Evolutionary conservation across 2,888 invertebrate species (phyloP).

Genomic region (Myopa testacea): DNA sequence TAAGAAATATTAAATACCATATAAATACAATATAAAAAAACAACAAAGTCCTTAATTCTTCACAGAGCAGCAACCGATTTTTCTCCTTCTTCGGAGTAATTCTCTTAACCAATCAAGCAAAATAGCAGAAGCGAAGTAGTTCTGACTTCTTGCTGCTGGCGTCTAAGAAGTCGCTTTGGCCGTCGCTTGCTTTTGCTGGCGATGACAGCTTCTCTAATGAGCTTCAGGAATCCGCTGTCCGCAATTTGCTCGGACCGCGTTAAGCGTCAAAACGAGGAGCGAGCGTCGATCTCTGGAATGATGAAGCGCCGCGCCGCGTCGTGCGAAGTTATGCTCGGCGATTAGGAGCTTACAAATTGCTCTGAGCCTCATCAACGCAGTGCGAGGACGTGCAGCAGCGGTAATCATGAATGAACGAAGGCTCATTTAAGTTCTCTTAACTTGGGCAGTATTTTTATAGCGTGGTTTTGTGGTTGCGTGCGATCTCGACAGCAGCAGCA

Average conservation of each 20-base stretch:
- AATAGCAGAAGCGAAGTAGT: neutral
- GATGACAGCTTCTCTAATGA: constrained; percentile 5
- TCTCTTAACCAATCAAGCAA: neutral
- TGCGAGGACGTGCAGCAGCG: constrained; percentile 49
- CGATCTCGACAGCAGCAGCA: too few species aligned
- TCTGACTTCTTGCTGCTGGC: too few species aligned
- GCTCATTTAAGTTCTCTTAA: too few species aligned
- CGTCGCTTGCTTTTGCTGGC: neutral
- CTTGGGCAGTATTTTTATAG: too few species aligned
- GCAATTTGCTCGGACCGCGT: constrained; percentile 13
- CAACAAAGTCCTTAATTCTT: too few species aligned
- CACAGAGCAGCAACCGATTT: too few species aligned
- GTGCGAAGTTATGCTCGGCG: neutral
- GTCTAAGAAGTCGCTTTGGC: too few species aligned
- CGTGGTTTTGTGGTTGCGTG: too few species aligned
- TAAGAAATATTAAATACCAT: too few species aligned
- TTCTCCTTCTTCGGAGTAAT: neutral
- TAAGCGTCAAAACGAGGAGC: neutral
- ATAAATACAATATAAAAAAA: too few species aligned
- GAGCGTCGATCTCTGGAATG: neutral
- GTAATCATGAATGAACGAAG: constrained; percentile 8
- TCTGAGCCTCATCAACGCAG: constrained; percentile 37
- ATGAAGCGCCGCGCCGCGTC: neutral
- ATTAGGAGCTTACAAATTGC: neutral
- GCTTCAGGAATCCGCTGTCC: constrained; percentile 20